Conservation (phyloP, 2,888 invertebrate species). For the Megaustenia siamemsis region DNA sequence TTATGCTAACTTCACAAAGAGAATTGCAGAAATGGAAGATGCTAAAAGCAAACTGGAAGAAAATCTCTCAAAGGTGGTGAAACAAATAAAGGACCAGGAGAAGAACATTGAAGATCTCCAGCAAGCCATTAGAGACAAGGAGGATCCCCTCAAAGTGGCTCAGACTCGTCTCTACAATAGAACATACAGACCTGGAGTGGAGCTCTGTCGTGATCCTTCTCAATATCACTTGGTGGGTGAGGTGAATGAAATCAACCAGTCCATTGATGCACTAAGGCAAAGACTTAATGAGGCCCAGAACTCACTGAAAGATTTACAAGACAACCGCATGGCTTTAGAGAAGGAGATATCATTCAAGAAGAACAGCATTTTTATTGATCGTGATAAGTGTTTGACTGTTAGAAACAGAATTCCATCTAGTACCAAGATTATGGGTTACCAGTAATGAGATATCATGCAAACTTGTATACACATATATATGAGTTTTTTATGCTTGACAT, state of each 20-base stretch:
- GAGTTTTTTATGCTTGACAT: background rate
- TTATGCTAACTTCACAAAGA: constrained; percentile 87
- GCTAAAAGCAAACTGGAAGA: constrained; percentile 84
- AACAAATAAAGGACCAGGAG: constrained; percentile 89
- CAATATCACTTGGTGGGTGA: constrained; percentile 84
- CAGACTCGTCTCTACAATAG: constrained; percentile 92
- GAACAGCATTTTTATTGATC: constrained; percentile 80
- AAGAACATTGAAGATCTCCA: constrained; percentile 86
- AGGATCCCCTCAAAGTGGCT: constrained; percentile 91
- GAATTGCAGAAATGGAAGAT: constrained; percentile 85
- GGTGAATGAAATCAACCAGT: constrained; percentile 78
- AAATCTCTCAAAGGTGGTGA: constrained; percentile 84
- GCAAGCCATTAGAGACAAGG: constrained; percentile 87
- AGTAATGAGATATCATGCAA: constrained; percentile 61
- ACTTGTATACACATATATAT: background rate
- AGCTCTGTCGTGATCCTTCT: constrained; percentile 90
- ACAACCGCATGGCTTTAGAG: constrained; percentile 80
- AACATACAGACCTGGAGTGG: constrained; percentile 88
- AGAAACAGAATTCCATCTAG: constrained; percentile 79
- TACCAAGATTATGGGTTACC: constrained; percentile 78
- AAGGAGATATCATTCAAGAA: constrained; percentile 80
- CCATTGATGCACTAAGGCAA: constrained; percentile 78
- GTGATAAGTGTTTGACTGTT: constrained; percentile 78
- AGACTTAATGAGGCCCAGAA: constrained; percentile 77
- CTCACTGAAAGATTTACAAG: constrained; percentile 79